These are phyloP conservation scores for Euproctis similis DNA, from an alignment of 2,888 invertebrate genomes.

Conservation along the genomic window DNA sequence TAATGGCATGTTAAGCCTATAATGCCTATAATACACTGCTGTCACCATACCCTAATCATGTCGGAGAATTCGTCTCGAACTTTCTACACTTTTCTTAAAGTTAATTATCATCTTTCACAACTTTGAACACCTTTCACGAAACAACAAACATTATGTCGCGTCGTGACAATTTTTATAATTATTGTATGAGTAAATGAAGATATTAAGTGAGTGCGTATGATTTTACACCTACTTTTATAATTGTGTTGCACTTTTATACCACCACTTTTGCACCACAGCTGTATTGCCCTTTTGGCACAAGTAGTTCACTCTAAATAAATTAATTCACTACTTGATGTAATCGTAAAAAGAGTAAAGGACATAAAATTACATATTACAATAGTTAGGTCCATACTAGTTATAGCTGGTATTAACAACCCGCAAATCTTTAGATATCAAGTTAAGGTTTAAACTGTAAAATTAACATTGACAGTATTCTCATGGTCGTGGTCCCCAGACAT, in stretches of 20 bases:
- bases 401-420: no score
- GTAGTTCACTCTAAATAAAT: no score
- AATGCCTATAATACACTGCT: constrained; percentile 17
- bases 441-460: no score
- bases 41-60: constrained; percentile 14
- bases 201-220: constrained; percentile 11
- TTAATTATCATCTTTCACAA: constrained; percentile 30
- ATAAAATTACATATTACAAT: no score
- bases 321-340: no score
- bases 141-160: constrained; percentile 17
- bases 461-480: no score
- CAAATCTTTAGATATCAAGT: no score
- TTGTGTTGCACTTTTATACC: background rate
- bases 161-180: constrained; percentile 14
- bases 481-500: no score
- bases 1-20: constrained; percentile 18
- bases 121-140: constrained; percentile 15
- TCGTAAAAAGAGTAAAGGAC: no score
- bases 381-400: no score
- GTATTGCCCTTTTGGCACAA: no score
- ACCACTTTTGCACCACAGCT: no score
- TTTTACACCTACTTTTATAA: constrained; percentile 3
- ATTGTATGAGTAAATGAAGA: constrained; percentile 12
- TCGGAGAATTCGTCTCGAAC: constrained; percentile 15
- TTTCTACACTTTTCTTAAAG: constrained; percentile 25